phyloP scores from a whole-genome alignment of 2,888 invertebrate species.

The Syritta pipiens region DNA sequence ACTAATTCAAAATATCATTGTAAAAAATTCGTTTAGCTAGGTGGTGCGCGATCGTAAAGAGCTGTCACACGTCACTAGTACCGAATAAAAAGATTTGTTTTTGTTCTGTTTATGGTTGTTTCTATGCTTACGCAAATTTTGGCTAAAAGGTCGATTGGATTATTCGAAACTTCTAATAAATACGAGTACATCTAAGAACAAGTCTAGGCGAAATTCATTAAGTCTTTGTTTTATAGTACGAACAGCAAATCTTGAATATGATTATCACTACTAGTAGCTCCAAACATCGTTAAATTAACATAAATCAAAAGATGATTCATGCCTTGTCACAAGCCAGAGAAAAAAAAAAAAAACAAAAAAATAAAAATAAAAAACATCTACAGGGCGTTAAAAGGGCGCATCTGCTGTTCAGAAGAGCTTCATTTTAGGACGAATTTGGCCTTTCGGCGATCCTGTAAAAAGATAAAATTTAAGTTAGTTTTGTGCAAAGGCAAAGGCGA shows the following conservation, averaged over 20 bases:
- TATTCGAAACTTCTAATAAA: conserved; percentile 45
- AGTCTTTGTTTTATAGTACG: conserved; percentile 33
- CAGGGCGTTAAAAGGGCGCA: too few species aligned
- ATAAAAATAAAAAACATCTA: conserved; percentile 1
- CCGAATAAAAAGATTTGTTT: conserved; percentile 15
- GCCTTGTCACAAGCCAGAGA: conserved; percentile 15
- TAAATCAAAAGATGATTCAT: neutral
- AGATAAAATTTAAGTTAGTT: conserved; percentile 10
- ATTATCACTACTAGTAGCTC: conserved; percentile 23
- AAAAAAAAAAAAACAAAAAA: neutral
- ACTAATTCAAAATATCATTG: conserved; percentile 52
- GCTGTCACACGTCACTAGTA: conserved; percentile 29
- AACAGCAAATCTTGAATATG: conserved; percentile 33
- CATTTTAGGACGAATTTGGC: conserved; percentile 65
- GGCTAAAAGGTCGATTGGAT: conserved; percentile 15
- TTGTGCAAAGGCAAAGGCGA: neutral
- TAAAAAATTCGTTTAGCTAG: conserved; percentile 52
- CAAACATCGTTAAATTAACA: neutral
- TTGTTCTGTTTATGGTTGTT: neutral
- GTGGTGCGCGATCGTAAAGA: conserved; percentile 5
- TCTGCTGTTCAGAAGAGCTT: conserved; percentile 30
- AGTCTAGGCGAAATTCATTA: conserved; percentile 20
- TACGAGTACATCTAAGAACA: conserved; percentile 44
- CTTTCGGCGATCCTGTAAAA: conserved; percentile 61
- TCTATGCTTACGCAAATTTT: neutral